Base-by-base conservation (phyloP, 2,113 vertebrate genomes). In the Spea bombifrons region DNA sequence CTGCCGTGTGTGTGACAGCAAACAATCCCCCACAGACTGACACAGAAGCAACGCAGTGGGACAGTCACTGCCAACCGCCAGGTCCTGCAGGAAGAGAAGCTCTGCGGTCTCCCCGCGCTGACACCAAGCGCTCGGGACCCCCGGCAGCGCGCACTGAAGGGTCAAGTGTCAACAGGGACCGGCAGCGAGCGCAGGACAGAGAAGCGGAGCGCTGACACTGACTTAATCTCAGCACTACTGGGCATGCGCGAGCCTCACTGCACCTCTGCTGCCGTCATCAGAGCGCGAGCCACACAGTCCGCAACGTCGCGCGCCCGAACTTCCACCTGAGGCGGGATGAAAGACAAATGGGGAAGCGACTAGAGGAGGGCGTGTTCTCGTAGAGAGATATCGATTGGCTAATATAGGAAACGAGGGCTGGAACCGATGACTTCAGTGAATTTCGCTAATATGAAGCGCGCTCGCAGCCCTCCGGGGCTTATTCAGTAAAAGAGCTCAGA, bases 231-330 rank as follows among this genome's bases (percentile, higher is more conserved):
- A 8, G 61, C 45, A 9, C 4, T 53, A 69, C 66, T 70, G 75
- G 44, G 75, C 75, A 61, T 61, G 75, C 45, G 75, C 9, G 8
- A 0, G 7, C 8, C 59, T 66, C 61, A 64, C 45, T 50, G 49
- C 66, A 57, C 65, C 75, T 67, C 43, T 49, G 44, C 46, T 43
- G 13, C 44, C 75, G 75, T 77, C 75, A 77, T 70, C 75, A 63
- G 66, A 8, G 75, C 64, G 75, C 75, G 52, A 59, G 50, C 52
- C 46, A 13, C 53, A 59, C 16, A 48, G 16, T 61, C 52, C 16
- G 52, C 52, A 69, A 61, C 10, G 10, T 17, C 4, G 10, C n/a
- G 45, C 52, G 55, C 5, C 44, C 12, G 48, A 7, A 9, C 74
- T 48, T 52, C 49, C 53, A 10, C 5, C 66, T 59, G 43, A 57